Evolutionary conservation across 2,797 vertebrate genomes (phyloP), one percentile per base, ranked within the genome.

Genomic region (Tapera naevia): DNA sequence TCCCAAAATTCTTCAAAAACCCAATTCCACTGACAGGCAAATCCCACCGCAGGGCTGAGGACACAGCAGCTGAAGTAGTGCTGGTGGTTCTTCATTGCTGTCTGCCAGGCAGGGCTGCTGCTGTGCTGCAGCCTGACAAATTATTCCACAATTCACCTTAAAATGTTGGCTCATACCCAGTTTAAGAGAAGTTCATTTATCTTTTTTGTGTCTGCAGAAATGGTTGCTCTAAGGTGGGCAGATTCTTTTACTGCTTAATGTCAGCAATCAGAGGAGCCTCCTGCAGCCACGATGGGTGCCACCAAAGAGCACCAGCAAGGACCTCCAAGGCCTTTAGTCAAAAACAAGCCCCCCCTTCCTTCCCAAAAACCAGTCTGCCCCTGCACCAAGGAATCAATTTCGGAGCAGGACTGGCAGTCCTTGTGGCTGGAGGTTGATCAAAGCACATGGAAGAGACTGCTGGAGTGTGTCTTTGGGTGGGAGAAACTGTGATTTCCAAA

Each of bases 241-340:
- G 80, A 61, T 1, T 9, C 73, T 39, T 33, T 8, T 9, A 23
- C 30, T 61, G 3, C n/a, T 23, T 24, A n/a, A 14, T 0, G 0
- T 32, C 33, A 15, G 4, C 37, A 17, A 17, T 23, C 41, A 27
- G 16, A 64, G 35, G 32, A 23, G 50, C 4, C 25, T 39, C 48
- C 53, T 8, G 25, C 57, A 16, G 65, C 73, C 2, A 8, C 2
- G 7, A 4, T 7, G 30, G 46, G 41, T 43, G 53, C 41, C n/a
- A 4, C 7, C 54, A 4, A 27, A 33, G 67, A 39, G 62, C 51
- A 32, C 37, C 19, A 24, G 72, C 33, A 53, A 45, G n/a, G 69
- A 66, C 51, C 35, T 45, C n/a, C 73, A 39, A 35, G 53, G 54
- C 3, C 1, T 71, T 51, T 11, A 37, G 17, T 46, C 21, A 17